These are phyloP conservation scores for Dufourea novaeangliae DNA, from an alignment of 1,140 invertebrate species.

Conservation along the genomic window DNA sequence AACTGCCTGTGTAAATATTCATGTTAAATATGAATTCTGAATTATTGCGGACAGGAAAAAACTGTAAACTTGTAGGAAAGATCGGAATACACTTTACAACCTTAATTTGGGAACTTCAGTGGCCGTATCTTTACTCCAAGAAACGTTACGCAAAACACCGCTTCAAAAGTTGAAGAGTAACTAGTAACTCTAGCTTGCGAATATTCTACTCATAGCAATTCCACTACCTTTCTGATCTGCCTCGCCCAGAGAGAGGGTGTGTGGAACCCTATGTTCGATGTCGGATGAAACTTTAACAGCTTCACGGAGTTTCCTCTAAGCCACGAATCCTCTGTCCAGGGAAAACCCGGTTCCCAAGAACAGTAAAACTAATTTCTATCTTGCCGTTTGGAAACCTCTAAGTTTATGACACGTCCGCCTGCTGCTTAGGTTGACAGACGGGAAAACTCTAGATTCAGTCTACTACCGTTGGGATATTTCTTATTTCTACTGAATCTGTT, in stretches of 20 bases:
- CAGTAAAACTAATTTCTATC: conserved; percentile 12
- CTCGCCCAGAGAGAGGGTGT: not conserved
- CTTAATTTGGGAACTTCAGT: not conserved
- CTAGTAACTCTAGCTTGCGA: not conserved
- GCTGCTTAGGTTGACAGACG: not conserved
- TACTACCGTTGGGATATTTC: not conserved
- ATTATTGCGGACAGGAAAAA: no score
- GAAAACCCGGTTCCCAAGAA: not conserved
- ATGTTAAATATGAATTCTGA: no score
- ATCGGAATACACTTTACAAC: not conserved
- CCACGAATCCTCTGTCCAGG: conserved; percentile 10
- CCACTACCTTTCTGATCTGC: not conserved
- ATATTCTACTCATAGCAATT: not conserved
- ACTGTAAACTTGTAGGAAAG: no score
- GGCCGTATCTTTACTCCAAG: not conserved
- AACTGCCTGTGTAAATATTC: no score
- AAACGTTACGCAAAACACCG: not conserved
- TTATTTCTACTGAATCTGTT: not conserved
- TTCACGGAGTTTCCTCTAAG: not conserved
- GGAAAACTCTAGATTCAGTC: not conserved
- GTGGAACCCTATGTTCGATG: not conserved
- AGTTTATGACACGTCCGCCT: not conserved
- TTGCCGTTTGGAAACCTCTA: not conserved
- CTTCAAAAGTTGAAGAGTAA: not conserved
- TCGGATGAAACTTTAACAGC: not conserved